These are phyloP conservation scores for Anguilla rostrata DNA, from an alignment of 2,113 vertebrate species.

Conservation along the genomic window DNA sequence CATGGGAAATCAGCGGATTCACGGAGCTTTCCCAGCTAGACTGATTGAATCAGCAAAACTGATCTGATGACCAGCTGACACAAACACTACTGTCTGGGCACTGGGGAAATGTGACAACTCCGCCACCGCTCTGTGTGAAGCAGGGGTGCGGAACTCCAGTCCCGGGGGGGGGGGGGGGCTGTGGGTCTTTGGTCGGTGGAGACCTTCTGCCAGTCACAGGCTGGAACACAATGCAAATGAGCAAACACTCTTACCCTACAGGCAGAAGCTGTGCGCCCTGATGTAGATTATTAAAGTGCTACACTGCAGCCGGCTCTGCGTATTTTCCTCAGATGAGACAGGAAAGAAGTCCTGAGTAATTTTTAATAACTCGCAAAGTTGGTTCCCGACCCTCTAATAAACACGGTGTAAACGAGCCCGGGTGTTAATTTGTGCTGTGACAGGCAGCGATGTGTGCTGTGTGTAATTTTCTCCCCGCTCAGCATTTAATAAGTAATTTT, in stretches of 20 bases:
- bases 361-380: not conserved
- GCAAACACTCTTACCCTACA: too few species aligned
- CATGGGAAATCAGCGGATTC: not conserved
- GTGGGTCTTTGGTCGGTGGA: too few species aligned
- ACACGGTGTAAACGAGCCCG: constrained; percentile 30
- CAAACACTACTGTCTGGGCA: not conserved
- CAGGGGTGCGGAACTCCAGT: too few species aligned
- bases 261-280: not conserved
- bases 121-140: not conserved
- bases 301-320: not conserved
- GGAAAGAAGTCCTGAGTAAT: not conserved
- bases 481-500: constrained; percentile 47
- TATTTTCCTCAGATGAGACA: not conserved
- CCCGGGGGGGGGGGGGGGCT: too few species aligned
- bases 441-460: constrained; percentile 28
- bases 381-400: constrained; percentile 24
- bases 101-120: not conserved
- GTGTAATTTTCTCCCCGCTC: constrained; percentile 39
- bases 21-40: not conserved
- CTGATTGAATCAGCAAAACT: not conserved
- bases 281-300: not conserved
- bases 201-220: too few species aligned
- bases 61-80: not conserved
- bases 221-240: too few species aligned
- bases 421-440: constrained; percentile 41